phyloP scores from a whole-genome alignment of 2,797 vertebrate genomes.

The Ceryle rudis region DNA sequence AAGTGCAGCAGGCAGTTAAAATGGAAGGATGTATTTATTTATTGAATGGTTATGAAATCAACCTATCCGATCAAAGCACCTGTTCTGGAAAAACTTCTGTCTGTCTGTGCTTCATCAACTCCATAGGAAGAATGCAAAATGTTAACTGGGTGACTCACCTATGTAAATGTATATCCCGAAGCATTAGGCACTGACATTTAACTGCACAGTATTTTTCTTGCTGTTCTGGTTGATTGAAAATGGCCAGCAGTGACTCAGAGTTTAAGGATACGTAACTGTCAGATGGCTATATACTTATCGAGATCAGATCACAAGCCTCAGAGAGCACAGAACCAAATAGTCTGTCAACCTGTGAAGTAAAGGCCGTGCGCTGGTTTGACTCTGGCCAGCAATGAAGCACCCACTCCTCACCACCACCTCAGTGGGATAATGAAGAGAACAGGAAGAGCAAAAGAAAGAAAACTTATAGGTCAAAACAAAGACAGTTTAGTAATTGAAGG shows the following conservation, averaged over 20 bases:
- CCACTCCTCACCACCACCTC: background rate
- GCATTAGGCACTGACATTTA: background rate
- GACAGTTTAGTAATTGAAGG: background rate
- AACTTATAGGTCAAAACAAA: background rate
- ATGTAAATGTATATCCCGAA: background rate
- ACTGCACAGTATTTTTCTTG: background rate
- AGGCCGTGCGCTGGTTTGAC: rapidly evolving
- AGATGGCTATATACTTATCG: background rate
- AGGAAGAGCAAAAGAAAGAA: background rate
- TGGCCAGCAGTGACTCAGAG: background rate
- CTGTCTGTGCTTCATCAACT: background rate
- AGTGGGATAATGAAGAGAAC: background rate
- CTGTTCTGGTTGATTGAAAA: background rate
- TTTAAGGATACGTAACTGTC: background rate
- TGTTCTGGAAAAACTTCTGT: background rate
- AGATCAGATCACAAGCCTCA: background rate
- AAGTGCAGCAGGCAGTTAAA: background rate
- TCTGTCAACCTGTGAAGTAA: background rate
- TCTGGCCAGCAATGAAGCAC: background rate
- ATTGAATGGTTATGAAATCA: background rate
- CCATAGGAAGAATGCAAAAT: background rate
- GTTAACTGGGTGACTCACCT: background rate
- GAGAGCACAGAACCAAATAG: background rate
- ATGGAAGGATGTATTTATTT: background rate
- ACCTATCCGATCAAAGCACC: background rate